Conservation (phyloP, 2,797 vertebrate species). For the Hyperoplus lanceolatus region DNA sequence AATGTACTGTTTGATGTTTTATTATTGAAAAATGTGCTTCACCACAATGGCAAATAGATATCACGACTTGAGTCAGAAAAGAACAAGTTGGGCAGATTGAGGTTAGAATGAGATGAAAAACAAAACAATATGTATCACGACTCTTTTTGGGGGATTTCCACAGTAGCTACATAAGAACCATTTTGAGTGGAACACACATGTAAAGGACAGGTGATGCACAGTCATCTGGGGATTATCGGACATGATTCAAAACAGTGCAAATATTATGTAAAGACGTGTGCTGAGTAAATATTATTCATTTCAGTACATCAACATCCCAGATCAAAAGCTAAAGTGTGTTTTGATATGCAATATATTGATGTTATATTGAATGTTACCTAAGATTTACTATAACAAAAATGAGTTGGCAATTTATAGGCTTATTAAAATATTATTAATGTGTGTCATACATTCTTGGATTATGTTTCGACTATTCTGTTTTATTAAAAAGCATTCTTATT, state of each 20-base stretch:
- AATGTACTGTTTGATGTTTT: conserved; percentile 10
- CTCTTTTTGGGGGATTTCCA: conserved; percentile 71
- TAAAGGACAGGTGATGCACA: conserved; percentile 62
- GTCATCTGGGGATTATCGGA: conserved; percentile 47
- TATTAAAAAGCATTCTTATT: not conserved
- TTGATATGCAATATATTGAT: conserved; percentile 1
- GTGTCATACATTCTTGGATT: not conserved
- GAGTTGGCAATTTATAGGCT: conserved; percentile 4
- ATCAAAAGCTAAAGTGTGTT: not conserved
- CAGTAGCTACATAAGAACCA: conserved; percentile 23
- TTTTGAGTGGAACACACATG: conserved; percentile 33
- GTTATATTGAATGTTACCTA: not conserved
- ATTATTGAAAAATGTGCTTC: conserved; percentile 10
- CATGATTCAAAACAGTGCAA: conserved; percentile 47
- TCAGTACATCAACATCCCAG: not conserved
- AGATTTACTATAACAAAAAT: conserved; percentile 8
- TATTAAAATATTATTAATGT: not conserved
- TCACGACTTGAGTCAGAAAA: conserved; percentile 46
- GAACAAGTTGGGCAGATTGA: conserved; percentile 40
- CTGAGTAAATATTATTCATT: conserved; percentile 20
- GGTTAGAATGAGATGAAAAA: conserved; percentile 61
- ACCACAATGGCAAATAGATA: conserved; percentile 17
- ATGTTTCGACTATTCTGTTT: not conserved
- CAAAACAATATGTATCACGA: conserved; percentile 56
- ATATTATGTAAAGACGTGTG: conserved; percentile 38